Base-by-base conservation (phyloP, 2,113 vertebrate genomes). In the Dolichotis patagonum region DNA sequence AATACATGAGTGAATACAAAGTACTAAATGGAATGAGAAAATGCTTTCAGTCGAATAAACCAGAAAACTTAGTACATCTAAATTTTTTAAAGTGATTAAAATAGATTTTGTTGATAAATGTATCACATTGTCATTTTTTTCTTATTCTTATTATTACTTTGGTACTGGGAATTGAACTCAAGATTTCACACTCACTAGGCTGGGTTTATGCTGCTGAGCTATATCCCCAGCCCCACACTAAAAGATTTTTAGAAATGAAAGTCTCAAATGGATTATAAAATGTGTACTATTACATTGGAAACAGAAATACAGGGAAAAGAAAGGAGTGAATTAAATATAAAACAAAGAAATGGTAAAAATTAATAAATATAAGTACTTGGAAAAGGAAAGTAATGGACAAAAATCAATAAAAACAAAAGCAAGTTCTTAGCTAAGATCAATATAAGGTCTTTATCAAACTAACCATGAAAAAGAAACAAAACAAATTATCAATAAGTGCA, bases 321-420 rank as follows among this genome's bases (percentile, higher is more conserved):
- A 58, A 19, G 16, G 24, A 60, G 10, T 32, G 28, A 77, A 84
- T 67, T 65, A 92, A 75, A 12, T 73, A 35, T 65, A 73, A 77
- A 52, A 10, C 49, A 77, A 69, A 22, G 7, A 83, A 12, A 35
- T 41, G 24, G n/a, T 73, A 38, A 28, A 77, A 83, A 77, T 60
- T 28, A 62, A 52, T 67, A 38, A 43, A 52, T n/a, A 46, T 12
- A 38, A 56, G 20, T 56, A 10, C 14, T 52, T 71, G 56, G 30
- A 91, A 91, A 60, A 35, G 9, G 38, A 96, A 96, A 75, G 4
- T 32, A 58, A 58, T 30, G 22, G 60, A 67, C 22, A 58, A 87
- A 87, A 90, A 96, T 85, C 54, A 93, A 20, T 69, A 63, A 81
- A 83, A 80, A 14, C 24, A 54, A 87, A 85, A 87, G 38, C 7